Base-by-base conservation (phyloP, 2,113 vertebrate species). In the Coracopsis vasa region DNA sequence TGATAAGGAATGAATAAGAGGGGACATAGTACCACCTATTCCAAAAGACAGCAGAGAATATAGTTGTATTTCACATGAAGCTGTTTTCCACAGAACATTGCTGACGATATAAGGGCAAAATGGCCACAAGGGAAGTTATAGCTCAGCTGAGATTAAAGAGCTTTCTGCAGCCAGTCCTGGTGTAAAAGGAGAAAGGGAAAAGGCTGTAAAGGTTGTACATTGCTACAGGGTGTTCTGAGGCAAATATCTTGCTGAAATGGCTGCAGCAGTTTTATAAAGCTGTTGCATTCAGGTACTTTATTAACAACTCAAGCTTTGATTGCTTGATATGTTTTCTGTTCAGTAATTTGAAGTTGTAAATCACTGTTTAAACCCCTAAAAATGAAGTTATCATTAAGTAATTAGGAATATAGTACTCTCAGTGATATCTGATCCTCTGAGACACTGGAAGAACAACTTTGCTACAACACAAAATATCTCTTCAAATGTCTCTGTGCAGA, bases 341-440 rank as follows among this genome's bases (percentile, higher is more conserved):
- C 69, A 77, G 75, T 89, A 94, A 96, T 85, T 94, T 86, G 67
- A 93, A 96, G 67, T 37, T 65, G 54, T 86, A 95, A 95, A 91
- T 97, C 95, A 79, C 66, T 94, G 73, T 67, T 92, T 91, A 97
- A 97, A 75, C 92, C 90, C 81, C 77, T 94, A 79, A 89, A 97
- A 97, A 90, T 96, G 39, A 96, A 96, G 27, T 93, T 87, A 86
- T 95, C 4, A 1, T 97, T 88, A 96, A 90, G 80, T 94, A 97
- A 89, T 97, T 95, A 88, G 83, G 95, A 88, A 41, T 86, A 67
- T 80, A 97, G 95, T 92, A 80, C 62, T 84, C 56, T 91, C 84
- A 81, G 90, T 89, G 29, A 85, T 91, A 87, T 72, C 42, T 74
- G 71, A 69, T 94, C 80, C 79, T 88, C 64, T 64, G 94, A 96